Conservation (phyloP, 2,113 vertebrate species). For the Cichladusa arquata region DNA sequence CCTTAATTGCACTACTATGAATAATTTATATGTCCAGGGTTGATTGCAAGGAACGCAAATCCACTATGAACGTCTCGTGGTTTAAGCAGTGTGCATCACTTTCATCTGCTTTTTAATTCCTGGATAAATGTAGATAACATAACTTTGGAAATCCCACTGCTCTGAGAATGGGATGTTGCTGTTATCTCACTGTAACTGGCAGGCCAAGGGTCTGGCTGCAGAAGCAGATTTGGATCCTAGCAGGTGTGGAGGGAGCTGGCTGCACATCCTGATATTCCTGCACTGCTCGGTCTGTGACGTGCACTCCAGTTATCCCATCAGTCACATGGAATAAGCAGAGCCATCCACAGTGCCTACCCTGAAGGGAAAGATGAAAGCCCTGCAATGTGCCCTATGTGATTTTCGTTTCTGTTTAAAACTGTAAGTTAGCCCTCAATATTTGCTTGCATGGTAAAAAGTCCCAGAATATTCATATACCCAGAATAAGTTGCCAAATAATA, state of each 20-base stretch:
- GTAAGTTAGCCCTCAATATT: background rate
- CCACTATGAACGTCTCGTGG: background rate
- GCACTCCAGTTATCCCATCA: background rate
- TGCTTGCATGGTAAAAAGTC: background rate
- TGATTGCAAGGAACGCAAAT: background rate
- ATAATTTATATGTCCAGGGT: background rate
- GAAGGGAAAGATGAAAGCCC: background rate
- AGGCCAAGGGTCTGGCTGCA: background rate
- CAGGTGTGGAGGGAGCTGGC: background rate
- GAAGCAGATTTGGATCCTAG: background rate
- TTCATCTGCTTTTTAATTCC: background rate
- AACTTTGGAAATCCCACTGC: background rate
- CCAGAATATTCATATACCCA: background rate
- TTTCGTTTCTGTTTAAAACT: background rate
- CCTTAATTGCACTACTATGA: background rate
- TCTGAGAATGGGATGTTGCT: background rate
- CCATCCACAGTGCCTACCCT: background rate
- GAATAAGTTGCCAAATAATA: background rate
- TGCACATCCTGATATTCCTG: background rate
- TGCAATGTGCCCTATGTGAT: background rate
- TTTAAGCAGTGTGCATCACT: background rate
- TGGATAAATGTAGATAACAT: background rate
- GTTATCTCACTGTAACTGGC: background rate
- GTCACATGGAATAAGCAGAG: background rate
- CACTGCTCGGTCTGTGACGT: rapidly evolving